A percentile compares a stretch with the other conserved stretches of the same genome.
These are phyloP conservation scores for Thymelicus lineola DNA, from an alignment of 2,888 invertebrate genomes.

Conservation along the genomic window DNA sequence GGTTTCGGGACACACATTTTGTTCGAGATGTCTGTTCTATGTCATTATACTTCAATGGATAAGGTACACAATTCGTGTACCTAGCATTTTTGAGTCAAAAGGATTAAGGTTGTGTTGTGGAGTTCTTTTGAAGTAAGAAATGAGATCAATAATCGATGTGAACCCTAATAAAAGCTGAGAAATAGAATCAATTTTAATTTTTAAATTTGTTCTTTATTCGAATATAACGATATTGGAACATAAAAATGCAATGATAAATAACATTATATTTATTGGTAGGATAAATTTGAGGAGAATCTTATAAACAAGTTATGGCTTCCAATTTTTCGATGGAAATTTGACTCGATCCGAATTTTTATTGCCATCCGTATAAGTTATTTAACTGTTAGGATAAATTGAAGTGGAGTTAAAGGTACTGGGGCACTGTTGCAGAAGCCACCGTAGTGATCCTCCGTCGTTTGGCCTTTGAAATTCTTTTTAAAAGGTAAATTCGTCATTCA, in stretches of 20 bases:
- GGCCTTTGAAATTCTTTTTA: not conserved
- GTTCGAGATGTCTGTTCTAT: no score
- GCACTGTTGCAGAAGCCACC: not conserved
- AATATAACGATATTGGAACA: not conserved
- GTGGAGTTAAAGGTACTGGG: slow-evolving; percentile 3
- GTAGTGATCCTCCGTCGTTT: not conserved
- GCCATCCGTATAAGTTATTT: slow-evolving; percentile 10
- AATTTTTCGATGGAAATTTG: slow-evolving; percentile 31
- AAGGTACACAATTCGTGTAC: no score
- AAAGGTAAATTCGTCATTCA: not conserved
- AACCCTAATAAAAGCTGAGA: no score
- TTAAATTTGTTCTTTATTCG: no score
- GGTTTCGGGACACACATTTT: no score
- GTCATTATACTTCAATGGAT: no score
- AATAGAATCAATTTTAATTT: no score
- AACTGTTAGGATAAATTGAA: slow-evolving; percentile 5
- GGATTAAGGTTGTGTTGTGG: no score
- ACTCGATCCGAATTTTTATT: slow-evolving; percentile 22
- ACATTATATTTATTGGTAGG: slow-evolving; percentile 21
- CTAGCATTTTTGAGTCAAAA: no score
- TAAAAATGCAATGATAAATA: slow-evolving; percentile 19
- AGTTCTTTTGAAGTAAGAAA: no score
- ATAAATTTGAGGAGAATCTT: slow-evolving; percentile 31
- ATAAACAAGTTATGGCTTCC: slow-evolving; percentile 23
- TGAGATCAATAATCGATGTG: no score